phyloP scores from a whole-genome alignment of 64 coral and sea anemone species.

The Acropora yongei region DNA sequence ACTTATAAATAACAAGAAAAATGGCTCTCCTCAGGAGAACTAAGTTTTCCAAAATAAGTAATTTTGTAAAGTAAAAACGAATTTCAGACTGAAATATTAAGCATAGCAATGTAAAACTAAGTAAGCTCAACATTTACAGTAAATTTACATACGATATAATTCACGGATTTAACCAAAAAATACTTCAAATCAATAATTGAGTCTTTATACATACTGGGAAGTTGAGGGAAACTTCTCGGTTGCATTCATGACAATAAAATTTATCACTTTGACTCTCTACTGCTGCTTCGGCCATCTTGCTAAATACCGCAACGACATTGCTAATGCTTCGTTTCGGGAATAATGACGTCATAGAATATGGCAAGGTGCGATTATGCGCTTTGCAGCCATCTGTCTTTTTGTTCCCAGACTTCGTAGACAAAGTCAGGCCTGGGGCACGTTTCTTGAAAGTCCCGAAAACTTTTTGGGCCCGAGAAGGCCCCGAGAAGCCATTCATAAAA shows the following conservation, averaged over 20 bases:
- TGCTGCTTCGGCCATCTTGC: conserved; percentile 87
- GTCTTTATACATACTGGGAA: conserved; percentile 63
- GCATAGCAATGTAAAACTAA: too few relatives aligned
- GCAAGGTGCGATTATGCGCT: not conserved
- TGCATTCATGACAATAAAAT: conserved; percentile 91
- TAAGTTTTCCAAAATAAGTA: not conserved
- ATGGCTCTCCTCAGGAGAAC: too few relatives aligned
- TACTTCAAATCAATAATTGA: not conserved
- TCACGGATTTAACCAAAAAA: not conserved
- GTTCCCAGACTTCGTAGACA: too few relatives aligned
- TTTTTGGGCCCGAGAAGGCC: too few relatives aligned
- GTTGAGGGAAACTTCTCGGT: conserved; percentile 86
- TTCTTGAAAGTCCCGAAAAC: too few relatives aligned
- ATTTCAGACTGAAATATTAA: not conserved
- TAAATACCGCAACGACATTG: conserved; percentile 17
- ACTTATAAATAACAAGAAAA: too few relatives aligned
- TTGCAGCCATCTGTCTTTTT: not conserved
- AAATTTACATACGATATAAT: not conserved
- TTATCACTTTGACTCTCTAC: conserved; percentile 80
- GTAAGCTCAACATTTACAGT: not conserved
- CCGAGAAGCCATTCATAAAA: too few relatives aligned
- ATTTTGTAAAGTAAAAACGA: conserved; percentile 22
- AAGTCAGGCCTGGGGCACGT: too few relatives aligned
- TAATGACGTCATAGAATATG: conserved; percentile 33
- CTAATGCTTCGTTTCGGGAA: conserved; percentile 4